Percentiles rank a stretch among this genome's conserved stretches.
Evolutionary conservation across 1,140 invertebrate species (phyloP).

Genomic region (Drosophila funebris): DNA sequence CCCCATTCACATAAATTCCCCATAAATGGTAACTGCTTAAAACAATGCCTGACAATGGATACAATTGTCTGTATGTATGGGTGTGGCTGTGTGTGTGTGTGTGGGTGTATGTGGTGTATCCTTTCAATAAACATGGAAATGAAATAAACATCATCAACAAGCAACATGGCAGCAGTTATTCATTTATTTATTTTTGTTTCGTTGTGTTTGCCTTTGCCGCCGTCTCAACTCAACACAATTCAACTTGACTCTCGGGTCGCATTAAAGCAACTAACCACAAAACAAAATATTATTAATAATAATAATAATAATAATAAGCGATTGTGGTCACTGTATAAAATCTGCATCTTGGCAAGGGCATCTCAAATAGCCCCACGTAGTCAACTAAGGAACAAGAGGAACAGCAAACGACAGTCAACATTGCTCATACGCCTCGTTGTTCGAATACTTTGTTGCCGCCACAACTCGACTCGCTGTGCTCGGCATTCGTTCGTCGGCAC

Average conservation of each 20-base stretch:
- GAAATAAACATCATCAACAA: constrained; percentile 65
- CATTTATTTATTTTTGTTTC: constrained; percentile 73
- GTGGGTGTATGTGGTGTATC: constrained; percentile 41
- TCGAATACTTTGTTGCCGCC: not conserved
- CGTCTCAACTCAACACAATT: not conserved
- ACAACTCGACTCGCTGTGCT: not conserved
- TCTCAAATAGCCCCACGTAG: not conserved
- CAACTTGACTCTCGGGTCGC: not conserved
- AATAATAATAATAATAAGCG: constrained; percentile 57
- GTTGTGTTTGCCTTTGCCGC: constrained; percentile 30
- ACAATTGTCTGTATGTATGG: not conserved
- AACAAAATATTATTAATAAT: constrained; percentile 9
- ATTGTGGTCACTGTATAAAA: constrained; percentile 62
- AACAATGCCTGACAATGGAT: constrained; percentile 51
- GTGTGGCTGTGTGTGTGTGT: constrained; percentile 12
- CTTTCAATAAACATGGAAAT: constrained; percentile 63
- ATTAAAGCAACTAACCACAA: not conserved
- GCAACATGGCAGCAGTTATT: constrained; percentile 56
- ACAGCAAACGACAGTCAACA: constrained; percentile 44
- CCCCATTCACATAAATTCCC: constrained; percentile 44
- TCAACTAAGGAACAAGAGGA: constrained; percentile 17
- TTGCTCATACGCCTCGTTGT: constrained; percentile 73
- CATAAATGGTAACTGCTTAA: constrained; percentile 43
- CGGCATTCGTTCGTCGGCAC: constrained; percentile 15
- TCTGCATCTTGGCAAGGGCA: constrained; percentile 42